phyloP scores from a whole-genome alignment of 2,113 vertebrate species.

The Propithecus coquereli region DNA sequence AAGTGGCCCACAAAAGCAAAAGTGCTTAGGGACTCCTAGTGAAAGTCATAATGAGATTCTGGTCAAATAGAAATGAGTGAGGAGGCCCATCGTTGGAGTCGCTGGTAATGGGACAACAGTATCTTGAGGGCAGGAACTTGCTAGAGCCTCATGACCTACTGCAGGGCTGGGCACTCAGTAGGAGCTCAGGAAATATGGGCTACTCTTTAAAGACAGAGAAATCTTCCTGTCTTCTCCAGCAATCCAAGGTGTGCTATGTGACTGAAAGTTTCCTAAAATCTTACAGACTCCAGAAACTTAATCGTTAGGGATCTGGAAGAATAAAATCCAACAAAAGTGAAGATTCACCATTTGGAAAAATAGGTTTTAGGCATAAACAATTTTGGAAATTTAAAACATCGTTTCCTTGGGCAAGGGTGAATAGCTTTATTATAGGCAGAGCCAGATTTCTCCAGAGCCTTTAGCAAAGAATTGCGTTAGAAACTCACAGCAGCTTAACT shows the following conservation, averaged over 20 bases:
- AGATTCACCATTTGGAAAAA: neutral
- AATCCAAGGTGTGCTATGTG: neutral
- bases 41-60: neutral
- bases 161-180: neutral
- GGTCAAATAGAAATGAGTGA: neutral
- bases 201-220: neutral
- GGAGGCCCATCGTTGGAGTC: neutral
- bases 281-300: neutral
- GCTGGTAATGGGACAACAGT: neutral
- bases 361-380: neutral
- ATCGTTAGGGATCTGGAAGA: neutral
- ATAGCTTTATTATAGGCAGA: neutral
- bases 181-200: neutral
- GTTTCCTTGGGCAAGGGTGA: neutral
- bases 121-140: neutral
- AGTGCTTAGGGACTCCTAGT: neutral
- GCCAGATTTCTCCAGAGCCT: neutral
- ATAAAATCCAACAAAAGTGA: neutral
- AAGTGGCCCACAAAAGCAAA: neutral
- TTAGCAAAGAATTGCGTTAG: neutral
- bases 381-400: neutral
- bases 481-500: neutral
- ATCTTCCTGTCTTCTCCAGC: neutral
- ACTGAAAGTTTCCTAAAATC: neutral
- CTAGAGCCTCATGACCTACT: neutral